phyloP scores from a whole-genome alignment of 2,113 vertebrate genomes.

The Zingel zingel region DNA sequence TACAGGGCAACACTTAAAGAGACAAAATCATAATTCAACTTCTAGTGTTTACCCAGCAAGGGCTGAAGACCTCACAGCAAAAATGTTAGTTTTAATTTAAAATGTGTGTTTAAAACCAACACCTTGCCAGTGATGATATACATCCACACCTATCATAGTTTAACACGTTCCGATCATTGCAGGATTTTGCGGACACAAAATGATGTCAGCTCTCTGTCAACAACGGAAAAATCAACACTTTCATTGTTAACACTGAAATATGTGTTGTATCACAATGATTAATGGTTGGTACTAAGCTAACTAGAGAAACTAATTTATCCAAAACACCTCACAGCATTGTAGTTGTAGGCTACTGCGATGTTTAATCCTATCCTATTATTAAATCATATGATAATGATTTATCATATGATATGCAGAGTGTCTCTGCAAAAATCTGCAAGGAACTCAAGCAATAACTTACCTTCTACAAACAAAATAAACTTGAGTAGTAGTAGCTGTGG shows the following conservation, averaged over 20 bases:
- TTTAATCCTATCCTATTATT: neutral
- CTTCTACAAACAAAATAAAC: neutral
- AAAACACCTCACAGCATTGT: neutral
- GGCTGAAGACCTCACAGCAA: neutral
- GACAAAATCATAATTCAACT: neutral
- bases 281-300: neutral
- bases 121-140: neutral
- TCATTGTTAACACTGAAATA: neutral
- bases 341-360: neutral
- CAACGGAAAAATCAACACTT: constrained; percentile 10
- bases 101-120: neutral
- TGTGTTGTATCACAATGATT: neutral
- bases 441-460: neutral
- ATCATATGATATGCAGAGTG: too few species aligned
- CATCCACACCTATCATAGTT: constrained; percentile 27
- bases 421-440: neutral
- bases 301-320: neutral
- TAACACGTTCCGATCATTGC: constrained; percentile 6
- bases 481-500: neutral
- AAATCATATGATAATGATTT: neutral
- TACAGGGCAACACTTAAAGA: neutral
- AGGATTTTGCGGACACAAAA: neutral
- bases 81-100: constrained; percentile 21
- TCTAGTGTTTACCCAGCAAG: neutral
- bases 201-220: neutral